These are phyloP conservation scores for Raja brachyura DNA, from an alignment of 2,113 vertebrate species.

Conservation along the genomic window DNA sequence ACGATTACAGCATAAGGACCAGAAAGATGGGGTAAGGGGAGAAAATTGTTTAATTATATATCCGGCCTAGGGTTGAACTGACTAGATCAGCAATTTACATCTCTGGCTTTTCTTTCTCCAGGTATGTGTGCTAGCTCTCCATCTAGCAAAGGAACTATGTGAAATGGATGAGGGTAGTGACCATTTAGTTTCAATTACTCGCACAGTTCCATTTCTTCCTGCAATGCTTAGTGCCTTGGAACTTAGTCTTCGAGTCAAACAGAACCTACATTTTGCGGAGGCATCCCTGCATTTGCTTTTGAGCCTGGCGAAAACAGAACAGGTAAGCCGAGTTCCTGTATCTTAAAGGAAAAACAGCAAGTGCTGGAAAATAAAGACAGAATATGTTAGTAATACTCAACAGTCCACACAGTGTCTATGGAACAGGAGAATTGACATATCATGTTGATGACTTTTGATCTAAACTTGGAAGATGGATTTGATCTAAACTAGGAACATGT, in stretches of 20 bases:
- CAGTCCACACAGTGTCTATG: no score
- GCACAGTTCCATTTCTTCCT: conserved; percentile 78
- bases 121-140: conserved; percentile 89
- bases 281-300: conserved; percentile 85
- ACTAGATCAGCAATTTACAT: not conserved
- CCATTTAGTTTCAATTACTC: conserved; percentile 78
- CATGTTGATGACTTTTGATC: not conserved
- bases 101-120: conserved; percentile 46
- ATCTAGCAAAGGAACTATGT: conserved; percentile 90
- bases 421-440: not conserved
- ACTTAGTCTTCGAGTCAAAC: conserved; percentile 81
- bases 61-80: not conserved
- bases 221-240: conserved; percentile 80
- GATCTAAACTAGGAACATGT: no score
- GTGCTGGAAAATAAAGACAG: not conserved
- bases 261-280: conserved; percentile 91
- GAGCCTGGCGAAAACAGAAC: conserved; percentile 81
- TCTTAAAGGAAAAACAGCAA: not conserved
- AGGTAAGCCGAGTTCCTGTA: conserved; percentile 59
- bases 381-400: not conserved
- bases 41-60: not conserved
- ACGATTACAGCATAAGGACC: conserved; percentile 74
- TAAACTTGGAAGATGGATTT: no score
- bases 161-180: conserved; percentile 82
- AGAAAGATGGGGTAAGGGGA: conserved; percentile 77